A percentile compares a stretch with the other conserved stretches of the same genome.
phyloP scores from a whole-genome alignment of 2,888 invertebrate species.

The Drosophila fungiperda region DNA sequence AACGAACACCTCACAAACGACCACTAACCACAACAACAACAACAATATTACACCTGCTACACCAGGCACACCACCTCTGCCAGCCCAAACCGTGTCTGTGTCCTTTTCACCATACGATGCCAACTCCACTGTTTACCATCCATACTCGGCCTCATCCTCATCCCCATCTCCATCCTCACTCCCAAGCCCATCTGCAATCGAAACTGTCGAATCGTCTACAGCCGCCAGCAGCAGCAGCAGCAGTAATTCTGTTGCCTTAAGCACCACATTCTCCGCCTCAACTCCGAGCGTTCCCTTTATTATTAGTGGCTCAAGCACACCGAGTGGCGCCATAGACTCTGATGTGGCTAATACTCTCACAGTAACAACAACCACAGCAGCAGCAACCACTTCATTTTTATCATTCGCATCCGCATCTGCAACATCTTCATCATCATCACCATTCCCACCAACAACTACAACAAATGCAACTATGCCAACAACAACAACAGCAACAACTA shows the following conservation, averaged over 20 bases:
- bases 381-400: conserved; percentile 24
- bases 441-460: conserved; percentile 28
- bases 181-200: conserved; percentile 42
- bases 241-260: conserved; percentile 31
- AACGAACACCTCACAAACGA: conserved; percentile 64
- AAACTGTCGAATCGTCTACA: conserved; percentile 48
- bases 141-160: conserved; percentile 20
- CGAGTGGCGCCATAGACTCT: conserved; percentile 49
- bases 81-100: conserved; percentile 28
- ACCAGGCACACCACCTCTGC: conserved; percentile 30
- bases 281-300: conserved; percentile 26
- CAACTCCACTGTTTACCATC: conserved; percentile 47
- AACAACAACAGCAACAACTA: conserved; percentile 59
- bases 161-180: conserved; percentile 30
- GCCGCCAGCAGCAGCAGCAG: conserved; percentile 24
- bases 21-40: conserved; percentile 46
- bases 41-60: conserved; percentile 49
- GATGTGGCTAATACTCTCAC: conserved; percentile 53
- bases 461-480: conserved; percentile 62
- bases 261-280: conserved; percentile 16
- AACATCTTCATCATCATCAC: conserved; percentile 15
- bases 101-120: conserved; percentile 54
- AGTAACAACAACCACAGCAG: conserved; percentile 56
- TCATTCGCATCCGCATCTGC: conserved; percentile 18
- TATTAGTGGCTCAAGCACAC: conserved; percentile 26